Evolutionary conservation across 2,888 invertebrate species (phyloP).

Genomic region (Lasiommata megera): DNA sequence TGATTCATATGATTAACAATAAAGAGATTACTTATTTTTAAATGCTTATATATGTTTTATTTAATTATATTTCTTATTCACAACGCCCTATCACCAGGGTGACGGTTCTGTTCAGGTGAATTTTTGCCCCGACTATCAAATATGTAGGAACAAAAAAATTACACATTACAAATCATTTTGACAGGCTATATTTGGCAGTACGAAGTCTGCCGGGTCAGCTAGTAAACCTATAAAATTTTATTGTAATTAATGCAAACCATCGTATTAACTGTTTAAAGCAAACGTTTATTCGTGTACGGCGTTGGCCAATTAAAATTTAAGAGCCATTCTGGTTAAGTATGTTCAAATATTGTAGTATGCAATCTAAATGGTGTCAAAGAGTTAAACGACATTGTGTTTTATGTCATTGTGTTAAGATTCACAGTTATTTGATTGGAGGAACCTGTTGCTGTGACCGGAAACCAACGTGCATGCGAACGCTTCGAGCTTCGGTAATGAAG

Average conservation of each 20-base stretch:
- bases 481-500: conserved; percentile 48
- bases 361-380: conserved; percentile 18
- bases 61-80: too few species aligned
- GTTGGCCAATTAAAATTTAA: conserved; percentile 66
- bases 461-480: conserved; percentile 51
- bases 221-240: conserved; percentile 3
- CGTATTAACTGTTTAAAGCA: conserved; percentile 7
- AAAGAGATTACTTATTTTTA: too few species aligned
- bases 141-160: too few species aligned
- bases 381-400: conserved; percentile 37
- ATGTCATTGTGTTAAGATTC: conserved; percentile 35
- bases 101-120: too few species aligned
- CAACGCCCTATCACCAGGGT: too few species aligned
- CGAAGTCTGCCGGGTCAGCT: too few species aligned
- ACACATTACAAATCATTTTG: too few species aligned
- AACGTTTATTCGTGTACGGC: conserved; percentile 31
- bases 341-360: conserved; percentile 38
- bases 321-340: conserved; percentile 37
- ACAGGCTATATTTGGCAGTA: too few species aligned
- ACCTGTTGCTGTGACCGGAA: conserved; percentile 46
- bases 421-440: conserved; percentile 30
- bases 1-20: too few species aligned
- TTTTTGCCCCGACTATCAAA: too few species aligned
- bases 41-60: too few species aligned
- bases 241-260: conserved; percentile 1